Conservation (phyloP, 92 coral and sea anemone species). For the Zoanthus gigantus region DNA sequence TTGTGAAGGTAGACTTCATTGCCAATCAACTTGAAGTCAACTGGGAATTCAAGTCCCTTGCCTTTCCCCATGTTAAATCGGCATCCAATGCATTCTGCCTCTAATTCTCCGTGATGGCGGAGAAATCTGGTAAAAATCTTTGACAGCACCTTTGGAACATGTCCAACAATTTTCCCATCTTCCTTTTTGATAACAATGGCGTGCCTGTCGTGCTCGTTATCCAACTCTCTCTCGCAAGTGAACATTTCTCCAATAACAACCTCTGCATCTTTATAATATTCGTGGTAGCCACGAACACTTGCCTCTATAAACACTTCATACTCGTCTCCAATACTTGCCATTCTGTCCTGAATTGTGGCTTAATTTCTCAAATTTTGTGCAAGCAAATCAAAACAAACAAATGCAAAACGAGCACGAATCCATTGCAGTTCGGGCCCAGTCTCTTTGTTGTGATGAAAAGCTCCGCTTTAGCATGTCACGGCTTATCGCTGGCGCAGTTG, state of each 20-base stretch:
- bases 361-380: background rate
- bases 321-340: background rate
- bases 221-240: constrained; percentile 37
- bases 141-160: background rate
- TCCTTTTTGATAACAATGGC: constrained; percentile 29
- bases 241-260: constrained; percentile 19
- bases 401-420: too few relatives aligned
- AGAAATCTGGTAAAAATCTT: background rate
- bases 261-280: background rate
- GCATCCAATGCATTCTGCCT: background rate
- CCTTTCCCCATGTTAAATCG: background rate
- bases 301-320: constrained; percentile 34
- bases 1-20: background rate
- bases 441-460: background rate
- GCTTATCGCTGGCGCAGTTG: background rate
- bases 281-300: constrained; percentile 39
- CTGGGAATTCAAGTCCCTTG: constrained; percentile 22
- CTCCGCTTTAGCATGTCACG: background rate
- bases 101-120: background rate
- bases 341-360: constrained; percentile 1
- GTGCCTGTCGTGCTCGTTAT: constrained; percentile 38
- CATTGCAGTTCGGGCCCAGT: too few relatives aligned
- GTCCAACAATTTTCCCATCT: constrained; percentile 38
- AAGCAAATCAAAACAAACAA: too few relatives aligned
- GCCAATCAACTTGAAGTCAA: constrained; percentile 1